Evolutionary conservation across 2,113 vertebrate genomes (phyloP).

Genomic region (Zosterops japonicus): DNA sequence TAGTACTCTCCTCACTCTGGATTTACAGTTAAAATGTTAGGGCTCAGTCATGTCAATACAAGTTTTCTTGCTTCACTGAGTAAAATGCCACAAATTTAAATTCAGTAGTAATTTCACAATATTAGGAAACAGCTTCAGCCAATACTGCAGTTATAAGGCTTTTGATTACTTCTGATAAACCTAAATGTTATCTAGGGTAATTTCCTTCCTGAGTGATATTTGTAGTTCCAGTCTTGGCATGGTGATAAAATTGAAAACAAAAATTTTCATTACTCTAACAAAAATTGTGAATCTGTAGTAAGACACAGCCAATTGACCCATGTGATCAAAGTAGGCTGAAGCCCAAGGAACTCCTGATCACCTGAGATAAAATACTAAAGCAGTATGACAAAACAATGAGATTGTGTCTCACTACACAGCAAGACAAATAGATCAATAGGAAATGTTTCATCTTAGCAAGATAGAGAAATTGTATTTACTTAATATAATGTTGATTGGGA

Average conservation of each 20-base stretch:
- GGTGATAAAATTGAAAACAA: not conserved
- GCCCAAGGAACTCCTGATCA: not conserved
- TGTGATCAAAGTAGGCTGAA: not conserved
- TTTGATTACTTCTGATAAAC: not conserved
- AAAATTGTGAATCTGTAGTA: not conserved
- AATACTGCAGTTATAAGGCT: not conserved
- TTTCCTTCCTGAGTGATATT: not conserved
- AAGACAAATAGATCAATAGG: not conserved
- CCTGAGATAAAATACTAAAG: not conserved
- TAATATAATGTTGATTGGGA: not conserved
- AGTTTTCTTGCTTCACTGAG: not conserved
- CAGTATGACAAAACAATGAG: not conserved
- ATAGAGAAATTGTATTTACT: not conserved
- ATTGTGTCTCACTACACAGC: not conserved
- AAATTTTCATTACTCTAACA: not conserved
- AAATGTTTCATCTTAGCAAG: not conserved
- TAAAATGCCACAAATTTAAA: not conserved
- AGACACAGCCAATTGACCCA: not conserved
- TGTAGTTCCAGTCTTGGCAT: not conserved
- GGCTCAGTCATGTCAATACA: not conserved
- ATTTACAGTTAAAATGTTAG: not conserved
- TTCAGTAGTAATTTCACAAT: too few relatives aligned
- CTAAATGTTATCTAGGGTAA: not conserved
- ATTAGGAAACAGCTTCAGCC: not conserved
- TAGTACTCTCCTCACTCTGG: not conserved